Conservation (phyloP, 2,113 vertebrate genomes). For the Aleadryas rufinucha region DNA sequence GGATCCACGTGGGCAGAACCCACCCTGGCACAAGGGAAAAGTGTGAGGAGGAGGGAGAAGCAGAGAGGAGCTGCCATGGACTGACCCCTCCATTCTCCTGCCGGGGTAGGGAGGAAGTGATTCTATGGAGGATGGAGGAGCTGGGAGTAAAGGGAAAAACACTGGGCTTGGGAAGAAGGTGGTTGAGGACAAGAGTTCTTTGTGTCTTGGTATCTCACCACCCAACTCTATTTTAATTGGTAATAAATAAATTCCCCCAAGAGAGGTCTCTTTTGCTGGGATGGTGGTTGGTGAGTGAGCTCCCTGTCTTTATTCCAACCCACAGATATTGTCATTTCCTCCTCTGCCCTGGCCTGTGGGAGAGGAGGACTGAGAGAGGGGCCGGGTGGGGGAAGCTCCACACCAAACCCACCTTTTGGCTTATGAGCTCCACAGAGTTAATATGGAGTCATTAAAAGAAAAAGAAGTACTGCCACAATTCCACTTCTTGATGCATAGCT, state of each 20-base stretch:
- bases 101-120: rapidly evolving
- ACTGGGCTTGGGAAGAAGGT: not conserved
- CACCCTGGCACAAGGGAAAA: not conserved
- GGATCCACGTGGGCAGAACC: not conserved
- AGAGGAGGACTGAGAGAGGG: rapidly evolving
- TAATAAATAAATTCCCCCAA: not conserved
- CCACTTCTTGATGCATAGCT: not conserved
- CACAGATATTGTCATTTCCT: not conserved
- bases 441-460: not conserved
- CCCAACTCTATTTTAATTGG: not conserved
- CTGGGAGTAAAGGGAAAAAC: not conserved
- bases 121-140: not conserved
- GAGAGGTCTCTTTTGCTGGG: not conserved
- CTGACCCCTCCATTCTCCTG: not conserved
- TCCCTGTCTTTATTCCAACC: not conserved
- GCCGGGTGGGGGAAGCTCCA: not conserved
- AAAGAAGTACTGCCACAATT: not conserved
- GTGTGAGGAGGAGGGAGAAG: not conserved
- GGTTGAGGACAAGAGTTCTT: not conserved
- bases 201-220: not conserved
- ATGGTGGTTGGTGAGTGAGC: not conserved
- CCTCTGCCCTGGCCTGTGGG: rapidly evolving
- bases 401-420: not conserved
- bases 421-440: not conserved
- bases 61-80: not conserved